These are phyloP conservation scores for Rutilus rutilus DNA, from an alignment of 2,113 vertebrate species.

Conservation along the genomic window DNA sequence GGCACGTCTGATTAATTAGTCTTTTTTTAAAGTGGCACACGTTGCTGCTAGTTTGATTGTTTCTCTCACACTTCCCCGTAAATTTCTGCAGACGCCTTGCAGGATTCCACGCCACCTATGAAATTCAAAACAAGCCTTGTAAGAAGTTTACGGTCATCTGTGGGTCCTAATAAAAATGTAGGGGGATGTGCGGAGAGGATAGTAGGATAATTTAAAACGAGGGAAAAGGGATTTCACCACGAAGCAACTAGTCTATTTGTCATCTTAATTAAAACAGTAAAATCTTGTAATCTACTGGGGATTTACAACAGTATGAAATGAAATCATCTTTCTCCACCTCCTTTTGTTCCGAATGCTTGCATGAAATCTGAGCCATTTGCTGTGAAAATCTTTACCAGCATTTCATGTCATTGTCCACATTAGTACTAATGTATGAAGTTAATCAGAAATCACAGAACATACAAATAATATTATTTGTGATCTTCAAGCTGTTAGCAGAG, in stretches of 20 bases:
- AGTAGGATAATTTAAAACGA: slow-evolving; percentile 58
- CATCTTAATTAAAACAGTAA: slow-evolving; percentile 80
- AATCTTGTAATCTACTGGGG: slow-evolving; percentile 62
- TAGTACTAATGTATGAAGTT: slow-evolving; percentile 20
- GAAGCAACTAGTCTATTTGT: slow-evolving; percentile 73
- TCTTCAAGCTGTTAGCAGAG: not conserved
- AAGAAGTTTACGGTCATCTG: slow-evolving; percentile 71
- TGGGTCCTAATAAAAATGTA: slow-evolving; percentile 64
- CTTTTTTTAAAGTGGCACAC: slow-evolving; percentile 37
- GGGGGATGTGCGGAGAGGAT: slow-evolving; percentile 7
- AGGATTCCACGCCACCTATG: slow-evolving; percentile 71
- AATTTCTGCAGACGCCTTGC: slow-evolving; percentile 61
- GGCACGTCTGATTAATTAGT: slow-evolving; percentile 53
- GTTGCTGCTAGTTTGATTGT: slow-evolving; percentile 49
- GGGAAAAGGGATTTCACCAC: slow-evolving; percentile 60
- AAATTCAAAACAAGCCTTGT: slow-evolving; percentile 75
- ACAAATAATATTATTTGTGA: not conserved
- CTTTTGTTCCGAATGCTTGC: not conserved
- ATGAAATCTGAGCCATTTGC: not conserved
- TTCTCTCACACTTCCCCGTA: slow-evolving; percentile 61
- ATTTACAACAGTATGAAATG: slow-evolving; percentile 56
- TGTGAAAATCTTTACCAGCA: not conserved
- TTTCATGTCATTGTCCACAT: slow-evolving; percentile 7
- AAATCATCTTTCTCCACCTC: not conserved
- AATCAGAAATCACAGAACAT: slow-evolving; percentile 51